Percentiles rank a stretch among this genome's conserved stretches.
Conservation (phyloP, 2,113 vertebrate species). For the Neoarius graeffei region DNA sequence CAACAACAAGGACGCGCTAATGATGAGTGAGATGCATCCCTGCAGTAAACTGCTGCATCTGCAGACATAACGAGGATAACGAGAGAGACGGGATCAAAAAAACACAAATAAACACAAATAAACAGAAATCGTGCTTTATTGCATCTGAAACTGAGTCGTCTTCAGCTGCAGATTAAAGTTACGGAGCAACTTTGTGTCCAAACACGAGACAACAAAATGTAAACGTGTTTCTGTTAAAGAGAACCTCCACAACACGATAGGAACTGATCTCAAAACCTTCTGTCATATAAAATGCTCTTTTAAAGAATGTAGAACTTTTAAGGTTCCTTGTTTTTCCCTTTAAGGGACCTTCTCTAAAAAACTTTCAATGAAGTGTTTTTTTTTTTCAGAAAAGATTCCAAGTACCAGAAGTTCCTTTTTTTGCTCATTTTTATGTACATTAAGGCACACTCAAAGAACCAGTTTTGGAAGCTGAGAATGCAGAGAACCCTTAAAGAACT, state of each 20-base stretch:
- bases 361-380: neutral
- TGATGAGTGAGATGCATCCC: neutral
- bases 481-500: too few species aligned
- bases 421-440: neutral
- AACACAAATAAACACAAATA: neutral
- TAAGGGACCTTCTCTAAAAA: neutral
- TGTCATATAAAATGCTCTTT: neutral
- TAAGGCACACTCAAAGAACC: too few species aligned
- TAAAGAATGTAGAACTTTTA: neutral
- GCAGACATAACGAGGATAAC: neutral
- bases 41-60: neutral
- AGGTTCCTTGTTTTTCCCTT: neutral
- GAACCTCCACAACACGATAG: neutral
- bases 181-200: neutral
- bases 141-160: neutral
- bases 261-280: neutral
- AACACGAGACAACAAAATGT: neutral
- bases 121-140: neutral
- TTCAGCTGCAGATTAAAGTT: neutral
- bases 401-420: neutral
- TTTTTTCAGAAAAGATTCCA: neutral
- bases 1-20: conserved; percentile 6
- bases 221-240: neutral
- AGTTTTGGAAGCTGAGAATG: too few species aligned
- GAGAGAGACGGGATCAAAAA: neutral